These are phyloP conservation scores for Arothron firmamentum DNA, from an alignment of 2,113 vertebrate species.

Conservation along the genomic window DNA sequence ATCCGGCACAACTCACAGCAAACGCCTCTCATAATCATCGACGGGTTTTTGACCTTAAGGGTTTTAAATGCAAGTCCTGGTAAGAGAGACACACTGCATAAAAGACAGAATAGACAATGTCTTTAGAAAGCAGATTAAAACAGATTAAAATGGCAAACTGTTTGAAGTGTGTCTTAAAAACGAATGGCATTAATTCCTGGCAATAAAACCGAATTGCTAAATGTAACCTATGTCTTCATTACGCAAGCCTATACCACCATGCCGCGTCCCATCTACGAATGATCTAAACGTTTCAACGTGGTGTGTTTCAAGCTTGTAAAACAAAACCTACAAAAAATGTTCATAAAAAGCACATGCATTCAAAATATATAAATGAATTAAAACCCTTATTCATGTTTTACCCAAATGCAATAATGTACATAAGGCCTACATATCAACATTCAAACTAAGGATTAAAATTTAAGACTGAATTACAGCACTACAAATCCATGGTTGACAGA, in stretches of 20 bases:
- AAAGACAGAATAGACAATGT: not conserved
- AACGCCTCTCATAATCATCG: constrained; percentile 4
- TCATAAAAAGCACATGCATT: constrained; percentile 38
- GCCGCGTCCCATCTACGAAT: not conserved
- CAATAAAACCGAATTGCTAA: not conserved
- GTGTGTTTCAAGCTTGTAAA: not conserved
- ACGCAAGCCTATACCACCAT: not conserved
- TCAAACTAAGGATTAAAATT: constrained; percentile 1
- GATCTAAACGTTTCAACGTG: not conserved
- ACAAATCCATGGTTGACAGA: not conserved
- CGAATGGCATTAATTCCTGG: constrained; percentile 1
- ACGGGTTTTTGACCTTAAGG: constrained; percentile 4
- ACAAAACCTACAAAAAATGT: constrained; percentile 25
- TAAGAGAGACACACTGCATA: not conserved
- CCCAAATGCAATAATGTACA: not conserved
- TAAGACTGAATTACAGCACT: not conserved
- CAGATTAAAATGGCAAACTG: not conserved
- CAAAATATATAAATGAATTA: constrained; percentile 1
- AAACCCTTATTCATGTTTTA: constrained; percentile 7
- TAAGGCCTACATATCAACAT: not conserved
- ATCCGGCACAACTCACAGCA: constrained; percentile 6
- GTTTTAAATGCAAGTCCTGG: not conserved
- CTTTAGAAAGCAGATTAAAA: not conserved
- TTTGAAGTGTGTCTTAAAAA: not conserved
- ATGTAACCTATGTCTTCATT: not conserved